These are phyloP conservation scores for Drosophila diplacantha DNA, from an alignment of 2,888 invertebrate species.

Conservation along the genomic window DNA sequence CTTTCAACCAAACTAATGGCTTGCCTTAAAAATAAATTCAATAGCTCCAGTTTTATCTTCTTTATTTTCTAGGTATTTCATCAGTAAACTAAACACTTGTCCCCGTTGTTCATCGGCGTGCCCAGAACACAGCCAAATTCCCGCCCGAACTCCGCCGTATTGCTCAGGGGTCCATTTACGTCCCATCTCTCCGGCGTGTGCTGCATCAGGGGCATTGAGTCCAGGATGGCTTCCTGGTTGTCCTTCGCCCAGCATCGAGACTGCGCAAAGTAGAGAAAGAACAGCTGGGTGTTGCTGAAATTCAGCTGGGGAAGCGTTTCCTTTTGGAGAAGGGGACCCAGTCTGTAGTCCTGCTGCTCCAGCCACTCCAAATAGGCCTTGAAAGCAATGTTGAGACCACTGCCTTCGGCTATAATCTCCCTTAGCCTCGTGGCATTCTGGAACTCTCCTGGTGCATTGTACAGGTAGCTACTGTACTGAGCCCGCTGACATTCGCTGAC, in stretches of 20 bases:
- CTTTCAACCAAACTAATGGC: no score
- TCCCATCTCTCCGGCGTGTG: slow-evolving; percentile 67
- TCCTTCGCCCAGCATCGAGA: slow-evolving; percentile 62
- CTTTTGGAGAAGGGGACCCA: slow-evolving; percentile 35
- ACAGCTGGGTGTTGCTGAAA: slow-evolving; percentile 75
- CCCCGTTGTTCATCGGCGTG: slow-evolving; percentile 73
- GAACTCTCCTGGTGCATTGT: slow-evolving; percentile 62
- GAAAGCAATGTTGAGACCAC: slow-evolving; percentile 73
- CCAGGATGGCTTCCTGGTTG: slow-evolving; percentile 42
- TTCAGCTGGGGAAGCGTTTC: slow-evolving; percentile 73
- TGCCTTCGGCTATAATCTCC: slow-evolving; percentile 66
- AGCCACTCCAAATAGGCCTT: slow-evolving; percentile 73
- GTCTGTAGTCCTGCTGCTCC: slow-evolving; percentile 44
- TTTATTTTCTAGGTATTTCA: slow-evolving; percentile 11
- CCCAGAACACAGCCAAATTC: slow-evolving; percentile 73
- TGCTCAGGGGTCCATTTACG: slow-evolving; percentile 71
- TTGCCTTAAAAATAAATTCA: background rate
- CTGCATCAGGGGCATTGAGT: slow-evolving; percentile 62
- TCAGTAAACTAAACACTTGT: slow-evolving; percentile 72
- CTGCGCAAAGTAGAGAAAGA: slow-evolving; percentile 75
- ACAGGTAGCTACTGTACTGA: slow-evolving; percentile 69
- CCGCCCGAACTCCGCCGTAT: slow-evolving; percentile 69
- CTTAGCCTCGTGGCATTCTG: slow-evolving; percentile 64
- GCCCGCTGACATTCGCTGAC: slow-evolving; percentile 68
- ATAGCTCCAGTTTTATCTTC: background rate